Evolutionary conservation across 2,888 invertebrate genomes (phyloP).

Genomic region (Limnephilus rhombicus): DNA sequence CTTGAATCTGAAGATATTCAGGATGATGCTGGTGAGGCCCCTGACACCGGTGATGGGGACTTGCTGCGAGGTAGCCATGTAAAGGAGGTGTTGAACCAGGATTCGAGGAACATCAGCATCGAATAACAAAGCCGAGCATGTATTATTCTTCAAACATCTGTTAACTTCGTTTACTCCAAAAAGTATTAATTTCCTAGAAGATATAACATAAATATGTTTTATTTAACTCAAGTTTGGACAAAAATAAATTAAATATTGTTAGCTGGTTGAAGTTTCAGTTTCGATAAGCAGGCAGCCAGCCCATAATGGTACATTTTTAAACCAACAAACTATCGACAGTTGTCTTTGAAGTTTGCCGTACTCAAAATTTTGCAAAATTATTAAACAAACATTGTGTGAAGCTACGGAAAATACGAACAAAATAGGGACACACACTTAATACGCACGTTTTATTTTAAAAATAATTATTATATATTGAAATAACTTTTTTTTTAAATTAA

Average conservation of each 20-base stretch:
- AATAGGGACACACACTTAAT: too few species aligned
- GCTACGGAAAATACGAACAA: too few species aligned
- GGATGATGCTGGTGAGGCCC: slow-evolving; percentile 70
- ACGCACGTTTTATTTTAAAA: too few species aligned
- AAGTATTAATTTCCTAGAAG: slow-evolving; percentile 68
- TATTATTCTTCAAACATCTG: slow-evolving; percentile 66
- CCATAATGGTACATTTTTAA: too few species aligned
- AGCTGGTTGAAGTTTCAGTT: too few species aligned
- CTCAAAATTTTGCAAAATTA: too few species aligned
- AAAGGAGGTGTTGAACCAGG: slow-evolving; percentile 73
- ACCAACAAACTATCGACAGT: neutral
- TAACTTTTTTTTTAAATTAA: too few species aligned
- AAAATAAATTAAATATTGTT: too few species aligned
- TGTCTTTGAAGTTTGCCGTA: too few species aligned
- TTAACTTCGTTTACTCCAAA: slow-evolving; percentile 74
- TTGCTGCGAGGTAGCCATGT: slow-evolving; percentile 69
- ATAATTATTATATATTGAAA: too few species aligned
- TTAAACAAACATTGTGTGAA: too few species aligned
- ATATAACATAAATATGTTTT: neutral
- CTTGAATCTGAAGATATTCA: slow-evolving; percentile 72
- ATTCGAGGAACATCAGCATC: slow-evolving; percentile 73
- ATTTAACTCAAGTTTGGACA: neutral
- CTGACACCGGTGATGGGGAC: slow-evolving; percentile 73
- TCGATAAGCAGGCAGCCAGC: too few species aligned
- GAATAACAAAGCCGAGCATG: slow-evolving; percentile 72